Conservation (phyloP, 37 sponge, comb jelly and placozoan genomes). For the Bolinopsis microptera region DNA sequence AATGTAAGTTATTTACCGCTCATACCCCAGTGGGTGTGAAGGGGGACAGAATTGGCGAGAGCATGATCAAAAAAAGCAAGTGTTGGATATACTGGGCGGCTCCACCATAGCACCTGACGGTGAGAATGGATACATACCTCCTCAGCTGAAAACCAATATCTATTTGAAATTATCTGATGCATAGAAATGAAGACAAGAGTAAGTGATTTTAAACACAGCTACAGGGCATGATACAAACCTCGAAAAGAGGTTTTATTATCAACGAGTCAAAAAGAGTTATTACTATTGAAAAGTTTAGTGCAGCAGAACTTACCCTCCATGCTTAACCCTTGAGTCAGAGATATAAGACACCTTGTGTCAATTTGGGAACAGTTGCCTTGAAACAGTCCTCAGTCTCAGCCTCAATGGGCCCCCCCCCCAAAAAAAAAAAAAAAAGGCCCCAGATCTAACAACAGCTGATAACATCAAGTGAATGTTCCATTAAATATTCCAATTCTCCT, state of each 20-base stretch:
- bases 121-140: constrained; percentile 47
- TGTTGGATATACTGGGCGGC: constrained; percentile 18
- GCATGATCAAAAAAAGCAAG: constrained; percentile 49
- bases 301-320: neutral
- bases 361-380: neutral
- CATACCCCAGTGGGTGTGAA: constrained; percentile 57
- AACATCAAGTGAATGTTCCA: no score
- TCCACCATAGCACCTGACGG: neutral
- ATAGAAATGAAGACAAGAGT: no score
- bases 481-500: no score
- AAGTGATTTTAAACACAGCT: no score
- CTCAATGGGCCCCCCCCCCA: no score
- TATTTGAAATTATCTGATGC: no score
- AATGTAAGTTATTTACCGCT: constrained; percentile 9
- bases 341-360: neutral
- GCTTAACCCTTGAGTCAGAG: neutral
- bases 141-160: neutral
- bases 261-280: no score
- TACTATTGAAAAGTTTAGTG: no score
- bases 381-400: neutral
- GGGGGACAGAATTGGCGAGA: neutral
- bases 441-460: neutral
- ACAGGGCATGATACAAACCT: no score
- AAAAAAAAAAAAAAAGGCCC: no score
- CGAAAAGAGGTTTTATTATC: no score